Base-by-base conservation (phyloP, 1,140 invertebrate species). In the Cotesia chilonis region DNA sequence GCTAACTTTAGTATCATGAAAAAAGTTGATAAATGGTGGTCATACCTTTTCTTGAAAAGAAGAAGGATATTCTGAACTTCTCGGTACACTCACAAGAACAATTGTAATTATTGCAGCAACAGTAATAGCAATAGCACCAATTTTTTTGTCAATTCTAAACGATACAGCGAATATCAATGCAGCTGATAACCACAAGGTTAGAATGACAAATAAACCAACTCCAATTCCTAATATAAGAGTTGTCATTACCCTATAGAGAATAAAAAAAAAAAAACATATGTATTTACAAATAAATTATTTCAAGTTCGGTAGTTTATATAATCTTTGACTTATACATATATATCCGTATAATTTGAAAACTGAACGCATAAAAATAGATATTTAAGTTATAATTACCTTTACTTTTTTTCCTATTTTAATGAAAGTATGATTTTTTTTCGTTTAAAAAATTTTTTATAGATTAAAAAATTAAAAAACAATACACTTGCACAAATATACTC, bases 151-250 rank as follows among this genome's bases (percentile, higher is more conserved):
- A 71, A 89, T 85, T 76, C 87, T 85, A 38, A 90, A 73, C 4
- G 89, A 89, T 37, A 91, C 76, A 12, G 89, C 81, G 79, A 90
- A 90, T 66, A 90, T 79, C 51, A 90, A 70, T 68, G 87, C 80
- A 55, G 90, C 87, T 41, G 86, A 75, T 70, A 87, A 80, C 89
- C 90, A 90, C 70, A 91, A 75, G 68, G 84, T 83, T 64, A 90
- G 80, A 73, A 91, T 80, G 67, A 90, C 81, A 75, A 91, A 88
- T 54, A 89, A 79, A 73, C 89, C 89, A 74, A 89, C 78, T 72
- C 89, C 89, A 69, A 89, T 83, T 74, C 85, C 88, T 76, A 89
- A 85, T 73, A 89, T 83, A 73, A 87, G 81, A 74, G 85, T 84
- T 81, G 88, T 86, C 86, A 88, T 86, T 63, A 76, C 83, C 79